Conservation (phyloP, 2,888 invertebrate genomes). For the Polydrusus tereticollis region DNA sequence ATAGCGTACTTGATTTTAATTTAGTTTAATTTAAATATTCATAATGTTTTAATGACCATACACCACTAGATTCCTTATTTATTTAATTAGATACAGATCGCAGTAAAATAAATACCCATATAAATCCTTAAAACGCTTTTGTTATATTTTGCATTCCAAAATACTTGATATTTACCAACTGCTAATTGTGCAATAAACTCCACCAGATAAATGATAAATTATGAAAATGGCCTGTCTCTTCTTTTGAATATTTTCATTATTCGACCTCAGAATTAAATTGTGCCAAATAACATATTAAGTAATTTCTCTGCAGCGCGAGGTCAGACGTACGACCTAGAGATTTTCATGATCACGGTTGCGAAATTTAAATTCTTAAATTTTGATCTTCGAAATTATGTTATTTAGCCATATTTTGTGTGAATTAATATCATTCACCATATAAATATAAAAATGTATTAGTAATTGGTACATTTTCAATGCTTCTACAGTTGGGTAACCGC, state of each 20-base stretch:
- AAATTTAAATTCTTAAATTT: conserved; percentile 5
- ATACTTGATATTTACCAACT: neutral
- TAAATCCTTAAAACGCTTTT: too few relatives aligned
- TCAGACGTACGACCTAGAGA: neutral
- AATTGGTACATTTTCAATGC: too few relatives aligned
- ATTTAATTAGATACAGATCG: too few relatives aligned
- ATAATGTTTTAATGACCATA: too few relatives aligned
- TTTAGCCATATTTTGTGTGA: neutral
- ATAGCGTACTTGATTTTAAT: too few relatives aligned
- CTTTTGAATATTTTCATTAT: neutral
- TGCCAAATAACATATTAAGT: conserved; percentile 6
- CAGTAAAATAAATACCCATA: too few relatives aligned
- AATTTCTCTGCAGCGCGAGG: neutral
- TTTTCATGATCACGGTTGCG: neutral
- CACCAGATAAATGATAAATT: neutral
- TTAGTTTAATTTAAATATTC: too few relatives aligned
- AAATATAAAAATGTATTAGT: too few relatives aligned
- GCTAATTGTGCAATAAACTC: neutral
- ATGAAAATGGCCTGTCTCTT: neutral
- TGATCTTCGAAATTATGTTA: neutral
- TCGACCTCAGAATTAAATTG: neutral
- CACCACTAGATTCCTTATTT: too few relatives aligned
- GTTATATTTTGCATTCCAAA: too few relatives aligned
- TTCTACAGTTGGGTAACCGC: too few relatives aligned
- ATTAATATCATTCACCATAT: too few relatives aligned